Evolutionary conservation across 2,797 vertebrate genomes (phyloP).

Genomic region (Labeo calbasu): DNA sequence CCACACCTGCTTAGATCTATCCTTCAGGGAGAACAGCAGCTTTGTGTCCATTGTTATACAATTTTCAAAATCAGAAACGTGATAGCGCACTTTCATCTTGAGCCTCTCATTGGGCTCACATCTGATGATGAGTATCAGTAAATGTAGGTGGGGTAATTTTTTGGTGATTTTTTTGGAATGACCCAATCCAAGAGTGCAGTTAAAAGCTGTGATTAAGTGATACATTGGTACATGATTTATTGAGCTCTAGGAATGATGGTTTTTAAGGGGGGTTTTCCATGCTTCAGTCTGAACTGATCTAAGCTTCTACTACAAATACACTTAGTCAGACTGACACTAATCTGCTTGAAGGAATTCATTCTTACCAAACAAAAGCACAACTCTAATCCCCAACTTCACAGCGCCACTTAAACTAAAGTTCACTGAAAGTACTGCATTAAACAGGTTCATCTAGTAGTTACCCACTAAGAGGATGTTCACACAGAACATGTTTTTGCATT

Average conservation of each 20-base stretch:
- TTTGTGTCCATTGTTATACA: slow-evolving; percentile 53
- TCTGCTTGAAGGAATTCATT: slow-evolving; percentile 18
- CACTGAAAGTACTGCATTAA: slow-evolving; percentile 25
- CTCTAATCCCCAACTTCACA: slow-evolving; percentile 5
- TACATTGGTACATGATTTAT: background rate
- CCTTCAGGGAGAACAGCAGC: slow-evolving; percentile 54
- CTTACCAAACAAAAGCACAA: slow-evolving; percentile 14
- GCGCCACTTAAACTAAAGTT: background rate
- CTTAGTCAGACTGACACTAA: slow-evolving; percentile 30
- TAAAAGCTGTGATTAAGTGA: background rate
- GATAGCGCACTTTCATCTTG: slow-evolving; percentile 43
- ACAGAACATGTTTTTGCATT: background rate
- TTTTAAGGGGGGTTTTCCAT: background rate
- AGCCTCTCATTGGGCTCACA: slow-evolving; percentile 26
- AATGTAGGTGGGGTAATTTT: slow-evolving; percentile 7
- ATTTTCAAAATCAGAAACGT: slow-evolving; percentile 54
- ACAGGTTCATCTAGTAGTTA: slow-evolving; percentile 14
- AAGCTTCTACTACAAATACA: slow-evolving; percentile 19
- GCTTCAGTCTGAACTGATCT: slow-evolving; percentile 16
- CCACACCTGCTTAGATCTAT: slow-evolving; percentile 46
- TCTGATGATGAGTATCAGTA: slow-evolving; percentile 19
- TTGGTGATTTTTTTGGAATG: slow-evolving; percentile 12
- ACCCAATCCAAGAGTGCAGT: background rate
- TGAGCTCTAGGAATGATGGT: slow-evolving; percentile 17
- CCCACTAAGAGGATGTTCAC: background rate